phyloP scores from a whole-genome alignment of 2,888 invertebrate genomes.

The Rhagium mordax region DNA sequence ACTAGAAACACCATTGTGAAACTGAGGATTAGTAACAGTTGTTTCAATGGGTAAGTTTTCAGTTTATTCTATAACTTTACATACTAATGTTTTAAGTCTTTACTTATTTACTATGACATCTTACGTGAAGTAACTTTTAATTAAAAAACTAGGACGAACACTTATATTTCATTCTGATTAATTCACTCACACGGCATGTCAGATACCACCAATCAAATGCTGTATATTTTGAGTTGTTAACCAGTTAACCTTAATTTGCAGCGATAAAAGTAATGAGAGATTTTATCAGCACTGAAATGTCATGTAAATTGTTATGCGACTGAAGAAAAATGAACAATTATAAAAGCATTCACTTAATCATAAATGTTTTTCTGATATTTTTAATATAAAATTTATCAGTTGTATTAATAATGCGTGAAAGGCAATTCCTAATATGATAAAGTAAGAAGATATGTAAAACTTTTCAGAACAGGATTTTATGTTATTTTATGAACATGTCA shows the following conservation, averaged over 20 bases:
- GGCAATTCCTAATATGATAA: no score
- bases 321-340: no score
- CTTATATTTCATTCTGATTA: not conserved
- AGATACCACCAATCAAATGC: not conserved
- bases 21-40: not conserved
- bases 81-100: no score
- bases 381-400: no score
- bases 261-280: not conserved
- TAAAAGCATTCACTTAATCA: no score
- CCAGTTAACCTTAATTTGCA: not conserved
- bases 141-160: not conserved
- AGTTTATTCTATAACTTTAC: not conserved
- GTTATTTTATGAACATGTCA: no score
- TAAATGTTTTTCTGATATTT: no score
- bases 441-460: no score
- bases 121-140: not conserved
- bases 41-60: slow-evolving; percentile 15
- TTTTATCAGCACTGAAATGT: not conserved
- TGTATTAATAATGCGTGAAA: no score
- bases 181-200: not conserved
- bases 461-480: no score
- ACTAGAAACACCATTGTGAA: not conserved
- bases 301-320: not conserved
- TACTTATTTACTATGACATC: not conserved
- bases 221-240: not conserved